Base-by-base conservation (phyloP, 2,888 invertebrate species). In the Epinotia bilunana region DNA sequence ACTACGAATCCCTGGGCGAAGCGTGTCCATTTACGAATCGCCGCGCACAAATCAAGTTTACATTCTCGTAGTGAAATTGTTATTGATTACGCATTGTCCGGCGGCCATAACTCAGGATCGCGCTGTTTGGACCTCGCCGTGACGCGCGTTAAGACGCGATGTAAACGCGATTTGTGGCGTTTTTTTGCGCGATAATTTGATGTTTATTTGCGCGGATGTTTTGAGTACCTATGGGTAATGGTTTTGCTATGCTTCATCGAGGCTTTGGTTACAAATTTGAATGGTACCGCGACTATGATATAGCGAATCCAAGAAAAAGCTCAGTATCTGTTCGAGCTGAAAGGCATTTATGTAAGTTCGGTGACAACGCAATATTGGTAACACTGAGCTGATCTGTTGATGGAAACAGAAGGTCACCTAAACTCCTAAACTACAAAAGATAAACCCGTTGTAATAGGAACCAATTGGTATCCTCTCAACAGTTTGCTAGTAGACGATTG, bases 81-180 rank as follows among this genome's bases (percentile, higher is more conserved):
- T 91, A 92, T 92, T 92, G 92, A 92, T 92, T 88, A 85, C 87
- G 84, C 88, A 90, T 91, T 92, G 91, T 92, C 77, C 77, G 60
- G 74, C 76, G 79, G 78, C 43, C 86, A 89, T 92, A 91, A 91
- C 78, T 92, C 88, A 92, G 90, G 90, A 89, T 91, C 85, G 80
- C 85, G 89, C 83, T 90, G 90, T 89, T 91, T 88, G 88, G 88
- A 87, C 88, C 82, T 81, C 76, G 73, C 80, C 82, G 83, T 83
- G 86, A 83, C 83, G 81, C 77, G 77, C 71, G 77, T 77, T 81
- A 77, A 78, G 71, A 70, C 60, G 67, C 68, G 55, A 16, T 67
- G 68, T 69, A 69, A 74, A 63, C 69, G 74, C 74, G 74, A 74
- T 74, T 74, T 70, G 64, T 43, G 64, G 58, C 43, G 20, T 69